Base-by-base conservation (phyloP, 2,888 invertebrate species). In the Stratiomys singularior region DNA sequence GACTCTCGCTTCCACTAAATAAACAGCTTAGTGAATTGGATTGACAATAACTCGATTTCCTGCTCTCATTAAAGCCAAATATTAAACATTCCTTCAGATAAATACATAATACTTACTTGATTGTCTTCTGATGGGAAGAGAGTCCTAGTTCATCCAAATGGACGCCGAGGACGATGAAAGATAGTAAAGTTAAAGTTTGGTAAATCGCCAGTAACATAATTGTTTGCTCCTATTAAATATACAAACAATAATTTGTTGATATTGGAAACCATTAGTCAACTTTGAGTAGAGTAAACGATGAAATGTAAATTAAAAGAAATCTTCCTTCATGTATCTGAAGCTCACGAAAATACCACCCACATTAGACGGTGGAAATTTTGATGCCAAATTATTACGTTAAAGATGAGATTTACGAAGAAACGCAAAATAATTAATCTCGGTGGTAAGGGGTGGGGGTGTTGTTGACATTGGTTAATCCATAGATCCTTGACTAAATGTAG, bases 221-320 rank as follows among this genome's bases (percentile, higher is more conserved):
- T 63, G 27, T 28, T 63, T 63, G 25, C 25, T 63, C 63, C 63
- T 63, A 63, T 63, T 63, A 63, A 63, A 63, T 21, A 63, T 28
- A 15, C 63, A 63, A 23, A 63, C 28, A 25, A 15, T 13, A 27
- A 15, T 27, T 28, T 63, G 28, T 63, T 63, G 63, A 63, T 25
- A 63, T 25, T 63, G 27, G 13, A 15, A 27, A 27, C 63, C 63
- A 63, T 63, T 63, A 63, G 63, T 63, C 63, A 63, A 63, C 25
- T 63, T 63, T 63, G 28, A 27, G 63, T 63, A 11, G n/a, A 5
- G 58, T 58, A 23, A 58, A 37, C 9, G 37, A 37, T 37, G 37
- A 37, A 58, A 23, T 37, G 37, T 37, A 37, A 9, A 37, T 37
- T 37, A 9, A 58, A 15, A n/a, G 58, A 21, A 58, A 58, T 58